Evolutionary conservation across 2,113 vertebrate species (phyloP), one percentile per base, ranked within the genome.

Genomic region (Indicator maculatus): DNA sequence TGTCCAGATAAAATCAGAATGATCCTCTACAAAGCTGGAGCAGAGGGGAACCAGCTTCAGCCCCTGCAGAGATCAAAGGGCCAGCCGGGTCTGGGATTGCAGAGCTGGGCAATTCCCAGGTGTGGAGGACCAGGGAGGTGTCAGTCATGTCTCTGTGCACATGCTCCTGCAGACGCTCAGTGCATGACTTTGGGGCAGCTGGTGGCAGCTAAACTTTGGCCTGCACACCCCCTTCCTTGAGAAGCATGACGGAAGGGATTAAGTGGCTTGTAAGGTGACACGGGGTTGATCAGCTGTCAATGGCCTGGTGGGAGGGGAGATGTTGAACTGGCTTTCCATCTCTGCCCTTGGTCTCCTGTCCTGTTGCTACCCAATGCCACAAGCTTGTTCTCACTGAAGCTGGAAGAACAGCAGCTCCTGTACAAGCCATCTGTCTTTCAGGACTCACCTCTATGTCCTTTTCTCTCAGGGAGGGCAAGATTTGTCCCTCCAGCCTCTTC

Each of bases 191-290:
- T 4, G 73, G 94, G 92, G 93, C 95, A 97, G 92, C 86, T 96
- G 92, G 83, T 70, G 91, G 88, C 72, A 76, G 91, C 94, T 86
- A 88, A 96, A 55, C 47, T 88, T 93, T 63, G 96, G 96, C 91
- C 88, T 1, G 7, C 83, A 38, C 90, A 58, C 56, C 86, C 85
- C 87, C 91, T 85, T 95, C 76, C 76, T 96, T 90, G 89, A 93
- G 86, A 92, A 53, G 95, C 96, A 80, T 96, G 95, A 97, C 94
- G 81, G 93, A 96, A 95, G 66, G 93, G 94, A 96, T 97, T 97
- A 97, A 92, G 78, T 94, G 74, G 86, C 86, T 83, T 95, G 96
- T 97, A 97, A 97, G 88, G 94, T 95, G 95, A 97, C 90, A 93
- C 96, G 91, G 53, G 92, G 71, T 63, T 93, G 83, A 96, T 94